These are phyloP conservation scores for Rhizoglyphus robini DNA, from an alignment of 1,140 invertebrate species.

Conservation along the genomic window DNA sequence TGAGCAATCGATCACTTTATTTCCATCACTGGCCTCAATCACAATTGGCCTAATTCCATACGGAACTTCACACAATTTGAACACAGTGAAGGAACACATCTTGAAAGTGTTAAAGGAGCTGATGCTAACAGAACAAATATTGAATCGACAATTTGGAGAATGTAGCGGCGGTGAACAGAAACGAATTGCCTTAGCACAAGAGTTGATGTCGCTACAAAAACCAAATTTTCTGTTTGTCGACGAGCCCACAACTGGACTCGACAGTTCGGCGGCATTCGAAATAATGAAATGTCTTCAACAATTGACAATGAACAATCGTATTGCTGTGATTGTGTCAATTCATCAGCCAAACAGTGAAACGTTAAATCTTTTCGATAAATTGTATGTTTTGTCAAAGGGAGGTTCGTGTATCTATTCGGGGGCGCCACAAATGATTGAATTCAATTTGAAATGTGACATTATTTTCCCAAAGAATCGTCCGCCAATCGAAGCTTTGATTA, in stretches of 20 bases:
- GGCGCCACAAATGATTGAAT: conserved; percentile 5
- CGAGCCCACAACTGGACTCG: conserved; percentile 46
- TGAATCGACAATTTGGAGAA: neutral
- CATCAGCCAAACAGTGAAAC: conserved; percentile 17
- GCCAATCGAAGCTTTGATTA: conserved; percentile 6
- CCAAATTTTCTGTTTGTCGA: conserved; percentile 72
- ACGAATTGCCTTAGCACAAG: conserved; percentile 1
- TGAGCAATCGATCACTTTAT: too few species aligned
- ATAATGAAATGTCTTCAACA: neutral
- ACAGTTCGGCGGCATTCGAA: neutral
- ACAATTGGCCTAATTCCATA: too few species aligned
- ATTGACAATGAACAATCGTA: neutral
- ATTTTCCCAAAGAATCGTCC: neutral
- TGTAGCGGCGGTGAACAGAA: conserved; percentile 8
- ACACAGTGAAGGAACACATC: conserved; percentile 22
- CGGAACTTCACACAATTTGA: too few species aligned
- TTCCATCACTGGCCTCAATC: too few species aligned
- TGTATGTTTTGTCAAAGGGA: conserved; percentile 19
- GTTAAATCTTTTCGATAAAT: conserved; percentile 10
- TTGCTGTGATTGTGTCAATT: conserved; percentile 16
- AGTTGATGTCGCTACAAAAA: conserved; percentile 48
- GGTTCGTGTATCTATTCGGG: conserved; percentile 18
- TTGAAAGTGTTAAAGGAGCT: neutral
- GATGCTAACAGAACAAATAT: conserved; percentile 46
- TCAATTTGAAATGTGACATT: neutral